Conservation (phyloP, 2,797 vertebrate species). For the Acrocephalus scirpaceus region DNA sequence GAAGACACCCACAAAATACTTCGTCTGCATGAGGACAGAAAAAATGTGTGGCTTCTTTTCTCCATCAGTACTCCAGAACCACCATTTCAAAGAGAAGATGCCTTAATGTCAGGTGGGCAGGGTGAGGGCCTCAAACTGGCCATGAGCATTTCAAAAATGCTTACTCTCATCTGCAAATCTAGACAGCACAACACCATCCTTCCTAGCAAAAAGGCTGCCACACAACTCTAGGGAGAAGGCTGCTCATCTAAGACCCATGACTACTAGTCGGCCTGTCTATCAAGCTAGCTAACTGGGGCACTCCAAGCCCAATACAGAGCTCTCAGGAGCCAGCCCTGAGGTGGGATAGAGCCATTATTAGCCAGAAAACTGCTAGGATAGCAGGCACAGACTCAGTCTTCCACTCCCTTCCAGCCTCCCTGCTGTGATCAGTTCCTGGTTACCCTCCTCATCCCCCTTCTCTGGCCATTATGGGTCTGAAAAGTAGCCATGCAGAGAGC, state of each 20-base stretch:
- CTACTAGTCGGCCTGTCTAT: neutral
- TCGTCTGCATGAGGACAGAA: rapidly evolving
- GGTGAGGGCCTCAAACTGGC: rapidly evolving
- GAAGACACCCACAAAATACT: neutral
- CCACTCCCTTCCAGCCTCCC: neutral
- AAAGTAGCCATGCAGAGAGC: neutral
- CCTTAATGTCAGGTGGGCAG: neutral
- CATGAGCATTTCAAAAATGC: neutral
- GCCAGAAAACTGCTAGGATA: neutral
- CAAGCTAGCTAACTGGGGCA: neutral
- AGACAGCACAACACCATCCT: neutral
- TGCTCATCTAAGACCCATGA: neutral
- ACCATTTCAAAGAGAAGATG: neutral
- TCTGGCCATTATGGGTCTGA: rapidly evolving
- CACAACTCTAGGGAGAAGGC: neutral
- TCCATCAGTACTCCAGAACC: neutral
- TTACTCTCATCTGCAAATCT: neutral
- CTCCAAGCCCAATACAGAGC: neutral
- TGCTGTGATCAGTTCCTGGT: neutral
- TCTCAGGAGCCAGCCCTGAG: neutral
- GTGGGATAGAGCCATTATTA: neutral
- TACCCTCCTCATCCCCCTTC: neutral
- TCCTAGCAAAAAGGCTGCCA: neutral
- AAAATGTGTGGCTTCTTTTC: neutral
- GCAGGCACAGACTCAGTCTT: neutral